A percentile compares a stretch with the other conserved stretches of the same genome.
phyloP scores from a whole-genome alignment of 2,113 vertebrate species.

The Gobio gobio region DNA sequence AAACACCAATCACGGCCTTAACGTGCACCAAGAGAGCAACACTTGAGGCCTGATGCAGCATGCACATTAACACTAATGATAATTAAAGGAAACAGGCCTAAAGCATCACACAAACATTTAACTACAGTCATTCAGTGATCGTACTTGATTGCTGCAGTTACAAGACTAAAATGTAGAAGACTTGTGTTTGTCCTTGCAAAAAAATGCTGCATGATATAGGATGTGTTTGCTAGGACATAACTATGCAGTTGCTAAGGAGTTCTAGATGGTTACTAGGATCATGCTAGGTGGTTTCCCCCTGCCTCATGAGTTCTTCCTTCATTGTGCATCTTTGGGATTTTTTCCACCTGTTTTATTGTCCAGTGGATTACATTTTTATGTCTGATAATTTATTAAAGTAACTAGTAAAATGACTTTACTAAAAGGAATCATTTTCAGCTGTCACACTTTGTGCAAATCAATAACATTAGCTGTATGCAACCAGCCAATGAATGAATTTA shows the following conservation, averaged over 20 bases:
- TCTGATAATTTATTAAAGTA: too few species aligned
- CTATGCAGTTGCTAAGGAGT: background rate
- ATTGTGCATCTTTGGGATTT: too few species aligned
- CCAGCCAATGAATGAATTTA: too few species aligned
- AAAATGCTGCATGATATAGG: background rate
- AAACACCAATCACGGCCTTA: slow-evolving; percentile 31
- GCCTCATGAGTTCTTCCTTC: too few species aligned
- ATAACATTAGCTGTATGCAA: too few species aligned
- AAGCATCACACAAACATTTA: background rate
- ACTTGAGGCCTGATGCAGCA: background rate
- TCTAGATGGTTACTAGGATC: background rate
- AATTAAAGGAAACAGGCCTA: background rate
- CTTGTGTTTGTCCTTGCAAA: background rate
- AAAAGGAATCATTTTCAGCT: too few species aligned
- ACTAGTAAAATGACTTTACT: too few species aligned
- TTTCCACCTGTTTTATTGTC: too few species aligned
- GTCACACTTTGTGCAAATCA: too few species aligned
- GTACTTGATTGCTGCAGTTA: background rate
- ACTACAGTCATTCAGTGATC: background rate
- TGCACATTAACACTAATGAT: background rate
- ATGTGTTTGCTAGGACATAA: background rate
- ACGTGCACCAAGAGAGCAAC: background rate
- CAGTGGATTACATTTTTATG: too few species aligned
- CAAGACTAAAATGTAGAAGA: background rate
- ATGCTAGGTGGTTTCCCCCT: too few species aligned